phyloP scores from a whole-genome alignment of 2,888 invertebrate species.

The Rhagophthalmus giganteus region DNA sequence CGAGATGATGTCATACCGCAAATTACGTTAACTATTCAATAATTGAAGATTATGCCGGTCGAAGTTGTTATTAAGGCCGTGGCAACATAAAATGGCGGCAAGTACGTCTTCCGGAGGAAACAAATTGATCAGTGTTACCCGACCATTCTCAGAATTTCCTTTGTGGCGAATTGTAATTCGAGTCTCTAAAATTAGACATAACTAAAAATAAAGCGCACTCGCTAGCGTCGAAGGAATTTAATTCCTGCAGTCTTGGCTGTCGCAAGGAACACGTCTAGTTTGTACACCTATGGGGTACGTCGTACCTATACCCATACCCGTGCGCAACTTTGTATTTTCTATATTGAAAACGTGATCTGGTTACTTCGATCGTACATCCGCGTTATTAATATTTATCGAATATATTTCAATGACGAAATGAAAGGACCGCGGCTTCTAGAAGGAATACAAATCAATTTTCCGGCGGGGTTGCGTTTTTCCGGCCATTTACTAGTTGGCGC shows the following conservation, averaged over 20 bases:
- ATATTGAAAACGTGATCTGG: constrained; percentile 14
- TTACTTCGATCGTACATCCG: constrained; percentile 1
- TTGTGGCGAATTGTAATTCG: constrained; percentile 15
- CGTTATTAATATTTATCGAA: constrained; percentile 9
- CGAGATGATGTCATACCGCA: constrained; percentile 16
- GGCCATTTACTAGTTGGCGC: too few species aligned
- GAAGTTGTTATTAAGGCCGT: neutral
- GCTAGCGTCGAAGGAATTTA: constrained; percentile 5
- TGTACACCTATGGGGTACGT: too few species aligned
- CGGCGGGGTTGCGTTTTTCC: too few species aligned
- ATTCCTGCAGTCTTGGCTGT: constrained; percentile 6
- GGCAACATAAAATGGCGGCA: constrained; percentile 11
- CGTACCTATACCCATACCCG: too few species aligned
- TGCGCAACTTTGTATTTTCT: too few species aligned
- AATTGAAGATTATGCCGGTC: constrained; percentile 8
- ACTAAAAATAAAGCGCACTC: constrained; percentile 13
- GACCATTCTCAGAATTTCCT: constrained; percentile 16
- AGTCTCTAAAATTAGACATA: constrained; percentile 6
- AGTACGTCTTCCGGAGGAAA: constrained; percentile 25
- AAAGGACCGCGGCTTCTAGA: too few species aligned
- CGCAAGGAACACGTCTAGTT: constrained; percentile 7
- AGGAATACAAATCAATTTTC: too few species aligned
- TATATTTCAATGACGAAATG: neutral
- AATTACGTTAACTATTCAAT: constrained; percentile 17
- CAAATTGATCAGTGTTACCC: constrained; percentile 5